A percentile compares a stretch with the other conserved stretches of the same genome.
These are phyloP conservation scores for Oenanthe melanoleuca DNA, from an alignment of 2,113 vertebrate species.

Conservation along the genomic window DNA sequence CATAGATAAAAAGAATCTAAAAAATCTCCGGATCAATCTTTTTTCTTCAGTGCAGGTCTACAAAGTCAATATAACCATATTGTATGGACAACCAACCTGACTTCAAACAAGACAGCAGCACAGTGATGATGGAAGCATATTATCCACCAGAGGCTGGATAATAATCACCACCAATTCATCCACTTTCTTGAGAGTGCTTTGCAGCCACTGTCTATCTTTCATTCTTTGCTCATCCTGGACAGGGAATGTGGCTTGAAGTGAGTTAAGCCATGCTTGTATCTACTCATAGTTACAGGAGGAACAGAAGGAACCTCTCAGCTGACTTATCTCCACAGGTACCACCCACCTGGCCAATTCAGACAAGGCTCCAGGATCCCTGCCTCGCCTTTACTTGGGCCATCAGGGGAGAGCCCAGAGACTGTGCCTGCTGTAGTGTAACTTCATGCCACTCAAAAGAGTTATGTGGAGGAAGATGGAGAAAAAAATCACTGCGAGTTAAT, in stretches of 20 bases:
- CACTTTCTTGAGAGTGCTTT: not conserved
- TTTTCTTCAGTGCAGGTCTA: not conserved
- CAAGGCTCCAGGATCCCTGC: not conserved
- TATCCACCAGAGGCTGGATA: not conserved
- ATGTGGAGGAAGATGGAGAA: not conserved
- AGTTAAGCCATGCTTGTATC: not conserved
- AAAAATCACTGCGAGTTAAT: conserved; percentile 30
- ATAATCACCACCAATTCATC: not conserved
- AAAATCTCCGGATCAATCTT: not conserved
- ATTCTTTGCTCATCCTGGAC: not conserved
- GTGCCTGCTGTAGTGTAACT: not conserved
- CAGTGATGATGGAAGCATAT: rapidly evolving
- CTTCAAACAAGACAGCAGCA: not conserved
- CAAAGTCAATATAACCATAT: not conserved
- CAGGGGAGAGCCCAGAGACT: not conserved
- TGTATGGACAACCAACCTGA: not conserved
- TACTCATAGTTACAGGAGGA: not conserved
- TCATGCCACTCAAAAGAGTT: not conserved
- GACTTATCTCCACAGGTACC: rapidly evolving
- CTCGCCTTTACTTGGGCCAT: not conserved
- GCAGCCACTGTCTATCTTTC: not conserved
- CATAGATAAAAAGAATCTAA: rapidly evolving
- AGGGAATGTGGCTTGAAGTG: not conserved
- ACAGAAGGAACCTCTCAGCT: not conserved
- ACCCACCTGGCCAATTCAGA: not conserved